These are phyloP conservation scores for Enteromius mattozi DNA, from an alignment of 2,797 vertebrate genomes.

Conservation along the genomic window DNA sequence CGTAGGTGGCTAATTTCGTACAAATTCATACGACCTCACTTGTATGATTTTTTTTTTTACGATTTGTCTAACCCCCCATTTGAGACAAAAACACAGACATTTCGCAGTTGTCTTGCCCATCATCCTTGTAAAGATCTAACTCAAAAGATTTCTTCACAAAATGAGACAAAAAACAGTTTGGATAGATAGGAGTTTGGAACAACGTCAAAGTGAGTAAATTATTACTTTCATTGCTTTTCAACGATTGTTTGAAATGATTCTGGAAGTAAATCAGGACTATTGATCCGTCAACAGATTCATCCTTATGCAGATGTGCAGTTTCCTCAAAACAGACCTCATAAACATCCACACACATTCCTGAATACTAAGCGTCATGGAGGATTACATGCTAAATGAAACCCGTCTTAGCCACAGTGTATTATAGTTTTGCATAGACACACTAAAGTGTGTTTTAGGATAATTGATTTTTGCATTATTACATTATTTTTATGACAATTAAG, in stretches of 20 bases:
- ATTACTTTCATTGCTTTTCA: neutral
- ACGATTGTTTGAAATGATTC: neutral
- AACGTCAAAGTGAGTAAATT: neutral
- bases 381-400: neutral
- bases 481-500: neutral
- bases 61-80: neutral
- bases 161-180: neutral
- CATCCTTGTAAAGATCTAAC: neutral
- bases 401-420: neutral
- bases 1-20: too few relatives aligned
- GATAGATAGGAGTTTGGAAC: neutral
- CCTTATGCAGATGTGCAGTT: conserved; percentile 47
- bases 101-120: neutral
- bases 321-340: conserved; percentile 44
- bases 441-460: neutral
- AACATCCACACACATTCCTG: conserved; percentile 45
- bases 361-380: conserved; percentile 2
- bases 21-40: too few relatives aligned
- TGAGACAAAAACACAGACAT: neutral
- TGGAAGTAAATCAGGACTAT: conserved; percentile 9
- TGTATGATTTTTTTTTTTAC: too few relatives aligned
- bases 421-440: too few relatives aligned
- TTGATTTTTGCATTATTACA: neutral
- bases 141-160: neutral
- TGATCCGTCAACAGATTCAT: conserved; percentile 13